These are phyloP conservation scores for Drosophila parvula DNA, from an alignment of 1,140 invertebrate species.

Conservation along the genomic window DNA sequence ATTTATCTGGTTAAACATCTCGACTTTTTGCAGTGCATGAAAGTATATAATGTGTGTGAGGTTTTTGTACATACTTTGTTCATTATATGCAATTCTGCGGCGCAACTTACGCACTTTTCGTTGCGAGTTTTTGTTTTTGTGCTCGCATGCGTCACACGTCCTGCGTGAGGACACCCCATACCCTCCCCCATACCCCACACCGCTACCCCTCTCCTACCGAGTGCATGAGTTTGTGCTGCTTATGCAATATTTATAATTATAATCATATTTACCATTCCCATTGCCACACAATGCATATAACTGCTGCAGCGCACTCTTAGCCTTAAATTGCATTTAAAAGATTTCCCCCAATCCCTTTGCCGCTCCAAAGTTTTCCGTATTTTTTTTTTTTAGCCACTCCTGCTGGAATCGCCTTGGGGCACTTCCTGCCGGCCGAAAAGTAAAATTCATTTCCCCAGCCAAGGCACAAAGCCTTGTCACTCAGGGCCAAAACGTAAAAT, in stretches of 20 bases:
- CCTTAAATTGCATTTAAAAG: slow-evolving; percentile 65
- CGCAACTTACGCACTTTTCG: slow-evolving; percentile 73
- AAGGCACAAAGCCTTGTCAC: slow-evolving; percentile 72
- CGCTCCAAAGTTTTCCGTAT: slow-evolving; percentile 8
- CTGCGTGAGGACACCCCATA: slow-evolving; percentile 38
- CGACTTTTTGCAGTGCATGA: slow-evolving; percentile 1
- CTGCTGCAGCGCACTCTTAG: slow-evolving; percentile 43
- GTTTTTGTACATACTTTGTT: slow-evolving; percentile 36
- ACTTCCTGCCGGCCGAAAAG: slow-evolving; percentile 74
- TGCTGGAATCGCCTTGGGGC: slow-evolving; percentile 41
- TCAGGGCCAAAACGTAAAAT: slow-evolving; percentile 64
- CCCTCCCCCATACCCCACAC: background rate
- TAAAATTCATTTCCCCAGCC: slow-evolving; percentile 76
- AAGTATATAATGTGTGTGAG: slow-evolving; percentile 10
- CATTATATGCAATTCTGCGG: slow-evolving; percentile 62
- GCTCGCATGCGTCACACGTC: slow-evolving; percentile 66
- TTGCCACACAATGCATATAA: slow-evolving; percentile 47
- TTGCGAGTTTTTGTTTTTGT: slow-evolving; percentile 64
- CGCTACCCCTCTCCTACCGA: background rate
- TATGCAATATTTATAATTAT: slow-evolving; percentile 69
- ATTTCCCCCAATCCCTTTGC: slow-evolving; percentile 12
- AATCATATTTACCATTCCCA: slow-evolving; percentile 60
- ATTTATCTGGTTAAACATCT: background rate
- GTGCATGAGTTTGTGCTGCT: slow-evolving; percentile 49
- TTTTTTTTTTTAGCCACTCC: slow-evolving; percentile 24